Evolutionary conservation across 2,113 vertebrate genomes (phyloP).

Genomic region (Litocranius walleri): DNA sequence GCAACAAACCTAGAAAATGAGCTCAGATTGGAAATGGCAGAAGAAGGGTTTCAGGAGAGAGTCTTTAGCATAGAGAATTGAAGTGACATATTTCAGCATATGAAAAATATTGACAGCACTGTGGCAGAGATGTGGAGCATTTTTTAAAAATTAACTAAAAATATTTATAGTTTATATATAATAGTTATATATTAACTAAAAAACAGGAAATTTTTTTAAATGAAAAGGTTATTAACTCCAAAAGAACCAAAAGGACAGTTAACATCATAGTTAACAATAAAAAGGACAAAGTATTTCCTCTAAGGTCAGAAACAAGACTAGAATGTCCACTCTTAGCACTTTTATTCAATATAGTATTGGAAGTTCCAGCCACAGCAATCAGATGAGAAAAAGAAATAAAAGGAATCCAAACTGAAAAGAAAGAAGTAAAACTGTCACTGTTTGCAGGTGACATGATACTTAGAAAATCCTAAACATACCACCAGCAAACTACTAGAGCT

Average conservation of each 20-base stretch:
- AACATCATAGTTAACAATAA: not conserved
- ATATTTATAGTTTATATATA: not conserved
- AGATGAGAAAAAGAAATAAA: not conserved
- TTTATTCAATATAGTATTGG: not conserved
- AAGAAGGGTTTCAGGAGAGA: not conserved
- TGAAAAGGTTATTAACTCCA: constrained; percentile 9
- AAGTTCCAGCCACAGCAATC: not conserved
- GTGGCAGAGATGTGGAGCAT: not conserved
- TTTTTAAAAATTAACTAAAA: not conserved
- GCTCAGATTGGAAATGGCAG: not conserved
- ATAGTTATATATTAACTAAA: not conserved
- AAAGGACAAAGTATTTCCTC: not conserved
- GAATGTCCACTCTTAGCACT: not conserved
- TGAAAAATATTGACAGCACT: not conserved
- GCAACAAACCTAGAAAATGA: not conserved
- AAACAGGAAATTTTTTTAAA: not conserved
- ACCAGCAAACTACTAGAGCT: not conserved
- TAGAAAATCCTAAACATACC: not conserved
- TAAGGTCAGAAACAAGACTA: not conserved
- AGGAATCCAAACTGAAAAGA: not conserved
- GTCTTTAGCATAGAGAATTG: not conserved
- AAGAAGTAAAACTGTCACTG: not conserved
- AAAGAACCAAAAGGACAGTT: not conserved
- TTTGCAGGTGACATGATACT: not conserved
- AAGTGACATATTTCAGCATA: not conserved